A percentile compares a stretch with the other conserved stretches of the same genome.
phyloP scores from a whole-genome alignment of 2,797 vertebrate species.

The Falco rusticolus region DNA sequence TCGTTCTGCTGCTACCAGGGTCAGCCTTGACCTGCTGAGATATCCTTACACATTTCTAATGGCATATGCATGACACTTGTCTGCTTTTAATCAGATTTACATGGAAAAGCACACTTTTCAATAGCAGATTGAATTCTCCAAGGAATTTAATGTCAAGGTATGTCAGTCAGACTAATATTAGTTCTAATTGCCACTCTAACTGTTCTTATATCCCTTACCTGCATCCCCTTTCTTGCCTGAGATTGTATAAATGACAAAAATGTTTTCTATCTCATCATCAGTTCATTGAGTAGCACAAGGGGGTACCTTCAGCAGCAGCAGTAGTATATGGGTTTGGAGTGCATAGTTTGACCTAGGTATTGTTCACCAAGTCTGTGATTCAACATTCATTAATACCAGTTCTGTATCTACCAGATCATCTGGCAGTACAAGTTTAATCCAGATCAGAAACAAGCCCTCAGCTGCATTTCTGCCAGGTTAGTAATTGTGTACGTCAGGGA shows the following conservation, averaged over 20 bases:
- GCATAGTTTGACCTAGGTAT: background rate
- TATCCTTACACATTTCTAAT: background rate
- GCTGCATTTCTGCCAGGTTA: slow-evolving; percentile 1
- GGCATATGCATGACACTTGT: background rate
- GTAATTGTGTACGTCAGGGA: background rate
- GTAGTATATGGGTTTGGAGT: background rate
- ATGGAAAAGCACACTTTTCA: slow-evolving; percentile 10
- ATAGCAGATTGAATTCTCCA: background rate
- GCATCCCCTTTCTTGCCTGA: background rate
- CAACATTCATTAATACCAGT: background rate
- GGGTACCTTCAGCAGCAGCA: background rate
- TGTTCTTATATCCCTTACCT: background rate
- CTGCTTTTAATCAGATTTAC: background rate
- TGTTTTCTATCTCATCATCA: background rate
- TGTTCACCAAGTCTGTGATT: background rate
- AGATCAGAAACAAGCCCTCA: slow-evolving; percentile 6
- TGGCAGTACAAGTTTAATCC: background rate
- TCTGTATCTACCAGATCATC: slow-evolving; percentile 6
- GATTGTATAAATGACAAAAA: background rate
- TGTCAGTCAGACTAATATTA: background rate
- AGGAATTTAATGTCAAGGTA: background rate
- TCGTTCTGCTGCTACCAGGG: background rate
- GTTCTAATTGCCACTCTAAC: background rate
- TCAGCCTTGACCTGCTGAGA: background rate
- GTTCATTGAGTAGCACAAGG: background rate